These are phyloP conservation scores for Sebastes miniatus DNA, from an alignment of 2,797 vertebrate species.

Conservation along the genomic window DNA sequence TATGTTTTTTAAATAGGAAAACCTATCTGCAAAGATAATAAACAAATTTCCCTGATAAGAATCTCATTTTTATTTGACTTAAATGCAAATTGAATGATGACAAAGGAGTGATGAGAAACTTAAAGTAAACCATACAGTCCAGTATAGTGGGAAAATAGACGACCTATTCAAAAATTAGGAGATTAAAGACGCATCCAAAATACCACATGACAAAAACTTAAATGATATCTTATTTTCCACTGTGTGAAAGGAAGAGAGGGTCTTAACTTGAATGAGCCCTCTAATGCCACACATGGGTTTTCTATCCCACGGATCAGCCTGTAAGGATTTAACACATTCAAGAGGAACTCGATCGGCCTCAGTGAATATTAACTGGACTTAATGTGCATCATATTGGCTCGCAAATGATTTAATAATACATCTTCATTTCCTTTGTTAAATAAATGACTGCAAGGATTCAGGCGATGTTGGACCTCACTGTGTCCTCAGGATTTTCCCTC, in stretches of 20 bases:
- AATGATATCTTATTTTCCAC: slow-evolving; percentile 32
- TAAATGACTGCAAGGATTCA: slow-evolving; percentile 26
- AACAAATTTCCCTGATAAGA: not conserved
- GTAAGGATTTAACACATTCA: slow-evolving; percentile 48
- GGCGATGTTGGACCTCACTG: slow-evolving; percentile 4
- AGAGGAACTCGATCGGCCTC: slow-evolving; percentile 26
- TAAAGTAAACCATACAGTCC: too few relatives aligned
- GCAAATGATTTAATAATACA: slow-evolving; percentile 47
- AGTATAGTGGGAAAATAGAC: not conserved
- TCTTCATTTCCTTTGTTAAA: slow-evolving; percentile 59
- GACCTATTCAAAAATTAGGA: not conserved
- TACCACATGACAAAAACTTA: not conserved
- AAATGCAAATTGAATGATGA: not conserved
- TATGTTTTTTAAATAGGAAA: not conserved
- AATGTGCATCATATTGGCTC: slow-evolving; percentile 38
- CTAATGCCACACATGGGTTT: slow-evolving; percentile 39
- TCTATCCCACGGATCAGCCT: slow-evolving; percentile 40
- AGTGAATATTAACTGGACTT: slow-evolving; percentile 59
- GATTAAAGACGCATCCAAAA: slow-evolving; percentile 4
- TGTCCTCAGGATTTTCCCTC: not conserved
- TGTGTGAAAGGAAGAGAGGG: slow-evolving; percentile 65
- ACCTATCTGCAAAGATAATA: not conserved
- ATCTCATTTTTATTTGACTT: not conserved
- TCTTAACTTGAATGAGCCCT: slow-evolving; percentile 47
- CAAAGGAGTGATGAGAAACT: not conserved